phyloP scores from a whole-genome alignment of 1,140 invertebrate species.

The Drosophila asahinai region DNA sequence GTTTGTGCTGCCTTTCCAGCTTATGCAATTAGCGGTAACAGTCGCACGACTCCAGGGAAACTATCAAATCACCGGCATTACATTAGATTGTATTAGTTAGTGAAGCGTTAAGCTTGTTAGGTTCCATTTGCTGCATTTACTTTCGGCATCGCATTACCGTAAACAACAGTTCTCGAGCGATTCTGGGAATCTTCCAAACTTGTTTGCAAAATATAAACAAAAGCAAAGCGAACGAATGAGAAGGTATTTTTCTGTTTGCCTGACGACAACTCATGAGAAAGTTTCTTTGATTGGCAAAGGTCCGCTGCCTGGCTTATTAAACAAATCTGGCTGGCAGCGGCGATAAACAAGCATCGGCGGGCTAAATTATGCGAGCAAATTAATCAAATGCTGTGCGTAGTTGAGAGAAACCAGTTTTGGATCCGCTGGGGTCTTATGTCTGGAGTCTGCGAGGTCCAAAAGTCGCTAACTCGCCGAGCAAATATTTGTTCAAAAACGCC shows the following conservation, averaged over 20 bases:
- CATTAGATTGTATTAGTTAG: conserved; percentile 36
- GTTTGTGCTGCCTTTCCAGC: neutral
- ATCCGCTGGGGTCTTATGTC: neutral
- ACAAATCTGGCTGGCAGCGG: conserved; percentile 26
- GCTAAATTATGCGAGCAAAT: conserved; percentile 66
- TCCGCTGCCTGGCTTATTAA: conserved; percentile 62
- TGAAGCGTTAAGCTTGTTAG: conserved; percentile 56
- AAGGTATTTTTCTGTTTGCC: conserved; percentile 33
- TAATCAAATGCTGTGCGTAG: conserved; percentile 70
- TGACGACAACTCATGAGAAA: conserved; percentile 46
- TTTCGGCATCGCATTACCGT: conserved; percentile 41
- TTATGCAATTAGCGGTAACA: conserved; percentile 9
- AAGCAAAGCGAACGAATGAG: conserved; percentile 11
- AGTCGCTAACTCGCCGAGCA: conserved; percentile 54
- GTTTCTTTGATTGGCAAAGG: conserved; percentile 54
- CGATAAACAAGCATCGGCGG: conserved; percentile 46
- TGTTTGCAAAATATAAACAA: conserved; percentile 51
- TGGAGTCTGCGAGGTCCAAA: conserved; percentile 31
- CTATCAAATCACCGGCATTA: neutral
- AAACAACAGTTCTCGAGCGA: conserved; percentile 33
- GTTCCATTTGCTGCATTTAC: conserved; percentile 48
- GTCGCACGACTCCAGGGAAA: neutral
- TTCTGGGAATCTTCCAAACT: conserved; percentile 52
- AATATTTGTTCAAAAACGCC: conserved; percentile 57
- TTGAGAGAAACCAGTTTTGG: conserved; percentile 68